Evolutionary conservation across 2,888 invertebrate species (phyloP).

Genomic region (Coleophora deauratella): DNA sequence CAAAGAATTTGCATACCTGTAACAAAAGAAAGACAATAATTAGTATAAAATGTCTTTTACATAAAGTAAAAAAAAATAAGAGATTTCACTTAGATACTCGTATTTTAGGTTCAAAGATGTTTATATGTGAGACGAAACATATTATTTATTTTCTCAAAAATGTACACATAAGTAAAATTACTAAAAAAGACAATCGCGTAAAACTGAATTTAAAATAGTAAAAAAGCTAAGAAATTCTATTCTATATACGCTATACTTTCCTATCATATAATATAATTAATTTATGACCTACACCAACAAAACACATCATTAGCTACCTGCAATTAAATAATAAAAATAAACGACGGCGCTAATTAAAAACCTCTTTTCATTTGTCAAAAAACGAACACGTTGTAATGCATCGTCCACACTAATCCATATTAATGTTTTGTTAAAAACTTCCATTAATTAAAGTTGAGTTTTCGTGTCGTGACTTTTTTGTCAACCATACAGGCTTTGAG

Average conservation of each 20-base stretch:
- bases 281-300: not conserved
- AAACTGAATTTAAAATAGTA: too few species aligned
- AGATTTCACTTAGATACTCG: too few species aligned
- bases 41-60: not conserved
- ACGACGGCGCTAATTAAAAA: constrained; percentile 26
- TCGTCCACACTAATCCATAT: constrained; percentile 39
- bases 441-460: constrained; percentile 28
- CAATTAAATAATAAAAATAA: not conserved
- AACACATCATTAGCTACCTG: not conserved
- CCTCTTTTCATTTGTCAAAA: constrained; percentile 31
- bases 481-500: constrained; percentile 30
- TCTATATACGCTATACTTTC: too few species aligned
- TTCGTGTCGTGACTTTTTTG: constrained; percentile 30
- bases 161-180: too few species aligned
- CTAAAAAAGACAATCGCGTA: too few species aligned
- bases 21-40: constrained; percentile 4
- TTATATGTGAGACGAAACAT: too few species aligned
- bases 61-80: too few species aligned
- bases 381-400: constrained; percentile 25
- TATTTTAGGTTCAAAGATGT: too few species aligned
- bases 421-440: constrained; percentile 39
- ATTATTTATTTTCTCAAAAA: too few species aligned
- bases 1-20: constrained; percentile 8
- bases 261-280: not conserved
- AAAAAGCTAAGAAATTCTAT: too few species aligned